Base-by-base conservation (phyloP, 2,113 vertebrate genomes). In the Protobothrops flavoviridis region DNA sequence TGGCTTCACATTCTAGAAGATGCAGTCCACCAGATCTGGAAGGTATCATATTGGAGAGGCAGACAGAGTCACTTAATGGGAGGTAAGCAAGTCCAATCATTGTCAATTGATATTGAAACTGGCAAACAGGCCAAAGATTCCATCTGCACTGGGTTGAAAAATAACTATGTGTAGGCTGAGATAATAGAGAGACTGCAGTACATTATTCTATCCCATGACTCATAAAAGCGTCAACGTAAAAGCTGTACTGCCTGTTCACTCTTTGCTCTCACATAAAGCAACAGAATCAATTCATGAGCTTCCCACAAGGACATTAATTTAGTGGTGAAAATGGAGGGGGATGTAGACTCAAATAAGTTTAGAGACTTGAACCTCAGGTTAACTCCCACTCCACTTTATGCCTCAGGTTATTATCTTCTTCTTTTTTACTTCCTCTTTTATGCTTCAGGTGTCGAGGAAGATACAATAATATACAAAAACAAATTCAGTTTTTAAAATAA, bases 401-500 rank as follows among this genome's bases (percentile, higher is more conserved):
- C 50, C 45, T 55, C 17, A 33, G 4, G n/a, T 69, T 12, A 69
- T 69, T 29, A 15, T 69, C 1, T 13, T n/a, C 23, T 59, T 59
- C 57, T 69, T 69, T 69, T 33, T 33, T 33, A 69, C 5, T 69
- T 69, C n/a, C 29, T 69, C 29, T 69, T 69, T 4, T 33, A 69
- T 17, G 5, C 29, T 33, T 69, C 64, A 69, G 29, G 8, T 50
- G 48, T 50, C 8, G 29, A 69, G 13, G 29, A n/a, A 69, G 13
- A 69, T 17, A 69, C 64, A 33, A 69, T 69, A 33, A 69, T 5
- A 69, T 6, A 69, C 29, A 33, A 69, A 91, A 52, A 33, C 85
- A 43, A 43, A 29, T 91, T 81, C 92, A 91, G 23, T 86, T 81
- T 81, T 45, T 74, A 89, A 61, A 91, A 50, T 89, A 93, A 91